Conservation (phyloP, 92 coral and sea anemone species). For the Epizoanthus stellaris region DNA sequence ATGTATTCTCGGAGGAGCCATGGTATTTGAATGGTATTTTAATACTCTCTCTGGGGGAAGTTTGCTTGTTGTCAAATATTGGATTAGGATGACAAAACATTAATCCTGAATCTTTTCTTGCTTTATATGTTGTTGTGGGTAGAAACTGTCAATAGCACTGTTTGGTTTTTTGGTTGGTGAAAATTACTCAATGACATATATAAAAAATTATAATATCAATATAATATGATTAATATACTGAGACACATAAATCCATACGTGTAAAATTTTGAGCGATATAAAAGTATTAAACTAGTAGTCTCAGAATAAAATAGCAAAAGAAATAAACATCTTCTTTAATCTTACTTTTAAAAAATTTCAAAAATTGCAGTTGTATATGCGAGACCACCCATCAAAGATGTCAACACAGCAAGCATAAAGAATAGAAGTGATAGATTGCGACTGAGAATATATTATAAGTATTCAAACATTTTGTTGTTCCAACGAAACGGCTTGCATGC, state of each 20-base stretch:
- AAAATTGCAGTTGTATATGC: too few species aligned
- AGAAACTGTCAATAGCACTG: neutral
- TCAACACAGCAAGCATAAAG: too few species aligned
- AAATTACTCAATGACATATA: conserved; percentile 22
- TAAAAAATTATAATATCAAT: conserved; percentile 27
- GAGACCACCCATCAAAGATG: too few species aligned
- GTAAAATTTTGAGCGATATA: neutral
- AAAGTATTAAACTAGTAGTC: neutral
- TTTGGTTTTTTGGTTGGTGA: neutral
- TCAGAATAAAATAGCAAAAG: too few species aligned
- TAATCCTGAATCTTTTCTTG: conserved; percentile 25
- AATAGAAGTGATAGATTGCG: too few species aligned
- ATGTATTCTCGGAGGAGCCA: conserved; percentile 33
- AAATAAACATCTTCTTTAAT: too few species aligned
- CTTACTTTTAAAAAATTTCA: too few species aligned
- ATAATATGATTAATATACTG: too few species aligned
- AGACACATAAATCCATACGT: too few species aligned
- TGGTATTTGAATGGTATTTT: conserved; percentile 20
- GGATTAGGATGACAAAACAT: conserved; percentile 24
- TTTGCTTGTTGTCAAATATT: conserved; percentile 46
- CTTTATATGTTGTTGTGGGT: conserved; percentile 8
- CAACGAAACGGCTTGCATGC: neutral
- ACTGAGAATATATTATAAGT: too few species aligned
- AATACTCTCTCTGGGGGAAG: conserved; percentile 46
- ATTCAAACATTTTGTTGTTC: neutral